Evolutionary conservation across 2,797 vertebrate species (phyloP).

Genomic region (Galaxias olidus): DNA sequence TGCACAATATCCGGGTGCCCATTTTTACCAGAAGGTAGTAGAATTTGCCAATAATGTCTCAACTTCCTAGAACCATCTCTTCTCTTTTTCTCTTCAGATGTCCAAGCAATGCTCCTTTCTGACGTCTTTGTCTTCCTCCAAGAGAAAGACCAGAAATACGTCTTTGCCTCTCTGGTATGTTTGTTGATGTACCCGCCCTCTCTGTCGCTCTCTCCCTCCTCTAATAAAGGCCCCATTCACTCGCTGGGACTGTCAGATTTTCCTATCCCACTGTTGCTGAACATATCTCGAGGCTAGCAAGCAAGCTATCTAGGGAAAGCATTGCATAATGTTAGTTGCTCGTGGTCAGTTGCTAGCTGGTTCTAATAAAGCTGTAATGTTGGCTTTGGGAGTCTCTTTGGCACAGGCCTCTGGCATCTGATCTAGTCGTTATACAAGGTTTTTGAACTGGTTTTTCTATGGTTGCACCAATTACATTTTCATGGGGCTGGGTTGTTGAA

Average conservation of each 20-base stretch:
- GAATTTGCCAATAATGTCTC: slow-evolving; percentile 8
- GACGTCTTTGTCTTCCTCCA: slow-evolving; percentile 93
- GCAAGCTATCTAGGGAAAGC: slow-evolving; percentile 18
- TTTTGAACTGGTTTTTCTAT: slow-evolving; percentile 36
- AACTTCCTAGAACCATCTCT: slow-evolving; percentile 25
- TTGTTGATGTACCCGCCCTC: neutral
- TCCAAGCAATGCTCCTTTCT: slow-evolving; percentile 91
- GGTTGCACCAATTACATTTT: slow-evolving; percentile 41
- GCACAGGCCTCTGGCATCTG: slow-evolving; percentile 25
- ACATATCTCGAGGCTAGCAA: slow-evolving; percentile 39
- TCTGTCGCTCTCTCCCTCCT: neutral
- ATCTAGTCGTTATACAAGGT: slow-evolving; percentile 50
- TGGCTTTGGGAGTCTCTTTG: slow-evolving; percentile 23
- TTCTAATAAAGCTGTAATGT: slow-evolving; percentile 49
- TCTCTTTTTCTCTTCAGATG: slow-evolving; percentile 74
- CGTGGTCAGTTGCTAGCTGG: slow-evolving; percentile 24
- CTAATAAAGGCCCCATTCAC: slow-evolving; percentile 35
- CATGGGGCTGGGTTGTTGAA: slow-evolving; percentile 12
- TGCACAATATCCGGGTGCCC: too few species aligned
- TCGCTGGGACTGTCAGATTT: slow-evolving; percentile 45
- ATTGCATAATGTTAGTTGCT: slow-evolving; percentile 28
- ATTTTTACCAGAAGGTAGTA: too few species aligned
- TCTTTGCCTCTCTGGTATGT: slow-evolving; percentile 93
- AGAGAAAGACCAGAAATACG: slow-evolving; percentile 97
- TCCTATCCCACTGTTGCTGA: slow-evolving; percentile 48